phyloP scores from a whole-genome alignment of 2,113 vertebrate species.

The Capra hircus region DNA sequence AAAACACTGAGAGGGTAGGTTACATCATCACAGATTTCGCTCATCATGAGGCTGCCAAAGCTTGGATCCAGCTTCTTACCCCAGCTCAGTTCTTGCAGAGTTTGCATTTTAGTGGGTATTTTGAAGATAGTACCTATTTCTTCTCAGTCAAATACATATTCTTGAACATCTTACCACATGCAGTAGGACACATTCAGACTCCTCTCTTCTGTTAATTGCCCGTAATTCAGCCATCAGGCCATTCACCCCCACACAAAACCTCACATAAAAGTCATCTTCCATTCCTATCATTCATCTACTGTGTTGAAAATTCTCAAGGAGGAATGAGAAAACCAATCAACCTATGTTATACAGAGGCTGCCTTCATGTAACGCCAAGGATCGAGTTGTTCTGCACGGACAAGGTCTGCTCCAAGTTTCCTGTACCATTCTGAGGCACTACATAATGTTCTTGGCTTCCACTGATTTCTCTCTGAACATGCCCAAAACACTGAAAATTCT shows the following conservation, averaged over 20 bases:
- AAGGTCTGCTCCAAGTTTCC: not conserved
- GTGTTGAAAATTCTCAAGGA: not conserved
- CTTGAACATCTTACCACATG: not conserved
- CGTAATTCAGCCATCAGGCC: not conserved
- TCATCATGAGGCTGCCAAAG: fast-evolving
- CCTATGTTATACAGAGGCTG: not conserved
- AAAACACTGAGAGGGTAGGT: not conserved
- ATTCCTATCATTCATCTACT: not conserved
- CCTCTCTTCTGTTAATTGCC: not conserved
- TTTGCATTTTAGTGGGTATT: not conserved
- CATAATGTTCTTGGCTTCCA: not conserved
- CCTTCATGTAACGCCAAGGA: not conserved
- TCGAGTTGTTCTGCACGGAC: not conserved
- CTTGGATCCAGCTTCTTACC: not conserved
- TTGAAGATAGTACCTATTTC: not conserved
- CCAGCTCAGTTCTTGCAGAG: not conserved
- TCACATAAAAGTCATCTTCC: not conserved
- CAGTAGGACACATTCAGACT: not conserved
- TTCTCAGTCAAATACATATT: not conserved
- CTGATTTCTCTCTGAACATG: not conserved
- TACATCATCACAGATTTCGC: not conserved
- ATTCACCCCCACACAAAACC: not conserved
- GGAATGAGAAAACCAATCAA: not conserved
- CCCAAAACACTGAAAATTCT: not conserved
- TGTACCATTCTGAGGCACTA: not conserved